Base-by-base conservation (phyloP, 2,797 vertebrate genomes). In the Coregonus ussuriensis region DNA sequence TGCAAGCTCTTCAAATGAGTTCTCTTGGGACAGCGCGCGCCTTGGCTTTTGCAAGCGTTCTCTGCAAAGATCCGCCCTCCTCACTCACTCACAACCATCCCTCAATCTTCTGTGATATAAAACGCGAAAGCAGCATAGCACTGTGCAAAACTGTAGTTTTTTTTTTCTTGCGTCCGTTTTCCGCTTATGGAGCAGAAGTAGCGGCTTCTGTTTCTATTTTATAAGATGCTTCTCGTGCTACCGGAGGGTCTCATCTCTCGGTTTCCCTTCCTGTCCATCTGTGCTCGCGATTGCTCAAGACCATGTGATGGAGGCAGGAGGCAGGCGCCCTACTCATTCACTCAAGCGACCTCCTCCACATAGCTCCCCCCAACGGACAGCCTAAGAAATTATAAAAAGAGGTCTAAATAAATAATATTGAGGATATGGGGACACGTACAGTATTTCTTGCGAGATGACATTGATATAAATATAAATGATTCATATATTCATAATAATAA, bases 21-120 rank as follows among this genome's bases (percentile, higher is more conserved):
- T 92, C 91, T 92, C 93, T 89, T 83, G 90, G 91, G 91, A 93
- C 93, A 90, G 90, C 86, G 87, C 67, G 25, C 88, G 88, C 89
- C 85, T 87, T 77, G 90, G 85, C 87, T 86, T 88, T 87, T 88
- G 77, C 92, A 85, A 87, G 89, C 89, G 91, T 93, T 84, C 88
- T 89, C 75, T 75, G 81, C 78, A 77, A 74, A 87, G 86, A 88
- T 75, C 71, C 86, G 88, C 83, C 83, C 86, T 89, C 84, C 82
- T 89, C 82, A 86, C 33, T 67, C 85, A 88, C 81, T 82, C 85
- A 87, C 77, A 75, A 81, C 87, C 70, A 29, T 25, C 72, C 33
- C 4, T 52, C 35, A 31, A 35, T 83, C 77, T 83, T 81, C 81
- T 79, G 81, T 77, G 76, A 16, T 85, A 88, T 90, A 84, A 88